Evolutionary conservation across 2,113 vertebrate genomes (phyloP).

Genomic region (Penelope pileata): DNA sequence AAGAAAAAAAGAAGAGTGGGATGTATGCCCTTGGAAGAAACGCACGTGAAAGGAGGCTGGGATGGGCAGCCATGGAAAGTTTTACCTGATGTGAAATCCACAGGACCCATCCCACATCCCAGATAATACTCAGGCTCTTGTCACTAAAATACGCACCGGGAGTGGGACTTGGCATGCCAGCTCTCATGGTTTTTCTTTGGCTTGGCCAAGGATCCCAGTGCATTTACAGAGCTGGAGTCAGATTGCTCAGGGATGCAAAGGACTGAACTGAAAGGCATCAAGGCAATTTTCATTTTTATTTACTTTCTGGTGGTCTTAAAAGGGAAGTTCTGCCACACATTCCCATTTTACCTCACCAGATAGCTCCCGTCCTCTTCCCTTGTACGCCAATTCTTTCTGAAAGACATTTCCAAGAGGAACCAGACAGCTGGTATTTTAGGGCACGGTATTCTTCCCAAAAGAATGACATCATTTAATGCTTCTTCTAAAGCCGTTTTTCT

Average conservation of each 20-base stretch:
- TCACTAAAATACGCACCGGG: conserved; percentile 53
- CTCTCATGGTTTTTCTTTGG: conserved; percentile 55
- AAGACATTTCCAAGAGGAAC: conserved; percentile 1
- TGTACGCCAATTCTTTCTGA: background rate
- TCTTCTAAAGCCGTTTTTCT: background rate
- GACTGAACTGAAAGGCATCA: conserved; percentile 50
- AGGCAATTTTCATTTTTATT: conserved; percentile 33
- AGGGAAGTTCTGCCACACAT: conserved; percentile 1
- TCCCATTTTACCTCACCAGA: background rate
- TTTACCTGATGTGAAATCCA: conserved; percentile 55
- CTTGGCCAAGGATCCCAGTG: conserved; percentile 54
- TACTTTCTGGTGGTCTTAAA: conserved; percentile 18
- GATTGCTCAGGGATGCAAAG: conserved; percentile 55
- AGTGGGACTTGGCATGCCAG: background rate
- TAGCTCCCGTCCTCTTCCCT: background rate
- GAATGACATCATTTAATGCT: background rate
- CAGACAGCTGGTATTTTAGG: background rate
- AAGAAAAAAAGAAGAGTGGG: background rate
- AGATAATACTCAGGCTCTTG: background rate
- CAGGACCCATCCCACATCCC: background rate
- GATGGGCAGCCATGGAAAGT: conserved; percentile 53
- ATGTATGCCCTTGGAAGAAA: conserved; percentile 70
- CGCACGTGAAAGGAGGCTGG: conserved; percentile 30
- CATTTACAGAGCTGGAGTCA: conserved; percentile 49
- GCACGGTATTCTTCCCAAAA: background rate